Evolutionary conservation across 2,888 invertebrate genomes (phyloP), one percentile per base, ranked within the genome.

Genomic region (Amphipoea oculea): DNA sequence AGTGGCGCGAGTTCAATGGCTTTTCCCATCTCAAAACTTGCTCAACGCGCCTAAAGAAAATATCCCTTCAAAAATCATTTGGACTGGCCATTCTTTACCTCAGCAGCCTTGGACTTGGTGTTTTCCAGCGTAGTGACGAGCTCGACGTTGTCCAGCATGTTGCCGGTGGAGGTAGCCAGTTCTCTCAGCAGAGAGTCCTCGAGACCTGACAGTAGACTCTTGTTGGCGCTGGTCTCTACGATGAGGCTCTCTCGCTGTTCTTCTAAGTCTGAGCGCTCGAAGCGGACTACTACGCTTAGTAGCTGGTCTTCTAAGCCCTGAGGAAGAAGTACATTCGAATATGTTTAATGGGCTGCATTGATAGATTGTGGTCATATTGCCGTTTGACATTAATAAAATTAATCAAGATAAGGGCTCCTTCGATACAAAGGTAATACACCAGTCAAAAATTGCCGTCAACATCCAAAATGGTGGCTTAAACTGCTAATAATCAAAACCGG

Each of bases 131-230:
- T 99, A 83, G 98, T 97, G 29, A 99, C 98, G 14, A 99, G 96
- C 89, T 99, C 99, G 0, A 98, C 98, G 89, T 99, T 99, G 92
- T 99, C 99, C 91, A 99, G 95, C 99, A 99, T 99, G 95, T 99
- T 99, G 29, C 99, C 99, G 1, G 98, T 98, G 0, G 99, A 98
- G 0, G 98, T 98, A 2, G 99, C 98, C 88, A 99, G 96, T 92
- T 99, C 99, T 70, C 98, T 95, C 3, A 99, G 96, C 75, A 99
- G 95, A 0, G 98, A 98, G 93, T 99, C 98, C 92, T 99, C 99
- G 0, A 99, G 95, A 68, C 98, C 98, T 77, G 98, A 98, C 73
- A 99, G 96, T 6, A 99, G 95, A 89, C 98, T 98, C 93, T 99
- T 99, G 94, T 99, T 99, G 83, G 98, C 98, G 90, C 98, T 98